Evolutionary conservation across 2,113 vertebrate genomes (phyloP), one percentile per base, ranked within the genome.

Genomic region (Bagarius yarrelli): DNA sequence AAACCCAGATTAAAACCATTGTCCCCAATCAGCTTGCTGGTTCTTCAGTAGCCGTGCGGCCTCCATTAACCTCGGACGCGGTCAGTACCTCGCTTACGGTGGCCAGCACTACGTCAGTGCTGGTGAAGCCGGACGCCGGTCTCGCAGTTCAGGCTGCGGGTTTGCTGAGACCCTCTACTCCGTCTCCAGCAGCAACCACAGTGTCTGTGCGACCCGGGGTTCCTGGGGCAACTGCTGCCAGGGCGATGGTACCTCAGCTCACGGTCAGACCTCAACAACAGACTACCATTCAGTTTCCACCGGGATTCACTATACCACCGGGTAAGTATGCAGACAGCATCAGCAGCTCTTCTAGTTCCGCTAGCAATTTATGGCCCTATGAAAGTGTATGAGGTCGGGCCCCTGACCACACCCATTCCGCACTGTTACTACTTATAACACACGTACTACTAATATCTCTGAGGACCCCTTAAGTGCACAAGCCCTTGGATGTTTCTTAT

Each of bases 281-380:
- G 90, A 93, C 94, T 30, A 95, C 95, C 84, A 94, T 95, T 85
- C 95, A 96, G 89, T 91, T 95, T 85, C 94, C 95, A 69, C 94
- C 95, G 11, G 95, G 95, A 83, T 96, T 96, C 89, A 95, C 95
- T 81, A 95, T 96, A 86, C 95, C 95, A 32, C 92, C 88, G 83
- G 95, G 95, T 95, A 94, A 93, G 92, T 9, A 8, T 63, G 11
- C 67, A 74, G 19, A 30, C 13, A 16, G 4, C 11, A 9, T 4
- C 0, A 32, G 47, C 47, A 32, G 25, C 47, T 11, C 16, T 50
- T 27, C 18, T n/a, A 50, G 15, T 30, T n/a, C n/a, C n/a, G n/a
- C n/a, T 40, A 40, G 36, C 36, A 40, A 40, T 40, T 40, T 40
- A 4, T 3, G 36, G 36, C 36, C 8, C 36, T 40, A 8, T 40